Evolutionary conservation across 1,140 invertebrate genomes (phyloP).

Genomic region (Drosophila auraria): DNA sequence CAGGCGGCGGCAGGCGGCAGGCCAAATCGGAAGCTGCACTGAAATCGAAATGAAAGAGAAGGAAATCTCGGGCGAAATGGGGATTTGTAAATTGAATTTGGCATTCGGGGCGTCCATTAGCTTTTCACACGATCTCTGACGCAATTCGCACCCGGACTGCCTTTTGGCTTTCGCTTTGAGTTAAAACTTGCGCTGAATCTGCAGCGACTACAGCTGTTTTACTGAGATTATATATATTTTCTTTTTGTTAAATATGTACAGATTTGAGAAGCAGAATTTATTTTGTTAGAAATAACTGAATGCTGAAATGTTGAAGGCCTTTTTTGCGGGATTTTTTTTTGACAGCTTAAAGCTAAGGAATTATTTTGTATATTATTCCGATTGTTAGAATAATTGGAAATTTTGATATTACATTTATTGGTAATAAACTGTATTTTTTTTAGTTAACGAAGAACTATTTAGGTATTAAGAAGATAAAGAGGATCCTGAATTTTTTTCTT

Average conservation of each 20-base stretch:
- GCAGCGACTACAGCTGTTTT: constrained; percentile 14
- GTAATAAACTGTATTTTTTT: too few species aligned
- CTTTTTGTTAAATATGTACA: background rate
- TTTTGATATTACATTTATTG: background rate
- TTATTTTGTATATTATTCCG: background rate
- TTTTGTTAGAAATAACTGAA: constrained; percentile 8
- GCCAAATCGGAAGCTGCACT: constrained; percentile 35
- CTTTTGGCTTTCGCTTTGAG: constrained; percentile 54
- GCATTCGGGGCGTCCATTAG: constrained; percentile 56
- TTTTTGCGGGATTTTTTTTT: background rate
- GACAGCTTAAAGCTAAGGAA: background rate
- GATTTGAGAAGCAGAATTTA: constrained; percentile 8
- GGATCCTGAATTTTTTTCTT: too few species aligned
- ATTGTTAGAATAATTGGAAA: background rate
- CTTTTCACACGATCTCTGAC: constrained; percentile 67
- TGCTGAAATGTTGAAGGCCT: constrained; percentile 2
- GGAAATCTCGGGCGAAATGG: constrained; percentile 35
- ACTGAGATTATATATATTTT: background rate
- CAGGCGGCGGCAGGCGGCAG: constrained; percentile 8
- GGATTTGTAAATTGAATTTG: constrained; percentile 51
- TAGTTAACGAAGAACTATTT: too few species aligned
- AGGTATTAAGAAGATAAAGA: too few species aligned
- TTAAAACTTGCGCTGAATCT: constrained; percentile 12
- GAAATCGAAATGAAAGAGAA: constrained; percentile 36
- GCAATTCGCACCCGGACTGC: constrained; percentile 60